Evolutionary conservation across 2,888 invertebrate genomes (phyloP), one percentile per base, ranked within the genome.

Genomic region (Athalia cordata): DNA sequence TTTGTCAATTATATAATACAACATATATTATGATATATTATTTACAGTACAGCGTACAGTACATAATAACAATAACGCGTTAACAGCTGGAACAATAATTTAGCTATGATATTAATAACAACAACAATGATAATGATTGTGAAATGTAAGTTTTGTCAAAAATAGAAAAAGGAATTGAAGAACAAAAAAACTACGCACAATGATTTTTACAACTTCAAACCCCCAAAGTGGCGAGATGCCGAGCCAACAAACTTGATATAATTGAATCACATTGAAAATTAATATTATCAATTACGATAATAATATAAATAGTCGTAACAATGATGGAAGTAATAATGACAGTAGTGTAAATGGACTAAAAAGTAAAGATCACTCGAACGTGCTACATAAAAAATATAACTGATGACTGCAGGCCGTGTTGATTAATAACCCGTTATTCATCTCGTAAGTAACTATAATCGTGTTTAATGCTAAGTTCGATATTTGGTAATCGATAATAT

Each of bases 1-100:
- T 9, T 15, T 55, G 43, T 68, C 29, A 68, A 11, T 55, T 55
- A 68, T 68, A 55, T 9, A 50, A 67, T 50, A 67, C 13, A 64
- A 29, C 29, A 29, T 29, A 29, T 29, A 29, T 29, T 29, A 29
- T 29, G 29, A 29, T 29, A 29, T 29, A 29, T 29, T 29, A 29
- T 29, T 29, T 29, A 29, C 29, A 29, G 29, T 29, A 29, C 29
- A 29, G 29, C 45, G 64, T 64, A 43, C 43, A 55, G 66, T 66
- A 68, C 52, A 68, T 65, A 67, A 13, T 66, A 50, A 72, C 70
- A 72, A 45, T 8, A 45, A 72, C 7, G 52, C 57, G 70, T 72
- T 67, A 57, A 45, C 70, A 57, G 52, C 57, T 57, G 57, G 57
- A 57, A 72, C 70, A 59, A 45, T 66, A 47, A n/a, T 1, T n/a